These are phyloP conservation scores for Fregata magnificens DNA, from an alignment of 2,113 vertebrate species.

Conservation along the genomic window DNA sequence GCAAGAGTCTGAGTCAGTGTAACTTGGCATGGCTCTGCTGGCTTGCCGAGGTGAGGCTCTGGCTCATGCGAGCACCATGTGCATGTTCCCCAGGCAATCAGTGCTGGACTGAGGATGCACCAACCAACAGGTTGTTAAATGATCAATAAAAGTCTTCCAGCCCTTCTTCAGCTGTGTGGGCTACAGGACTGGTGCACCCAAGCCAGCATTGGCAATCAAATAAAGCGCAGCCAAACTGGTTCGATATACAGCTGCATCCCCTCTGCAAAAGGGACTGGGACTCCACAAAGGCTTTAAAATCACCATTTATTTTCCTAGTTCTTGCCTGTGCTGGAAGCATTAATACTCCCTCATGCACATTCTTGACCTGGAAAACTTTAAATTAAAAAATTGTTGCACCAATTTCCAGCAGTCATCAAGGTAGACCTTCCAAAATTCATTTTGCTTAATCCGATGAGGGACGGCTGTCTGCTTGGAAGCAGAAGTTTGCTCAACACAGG, in stretches of 20 bases:
- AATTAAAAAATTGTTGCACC: background rate
- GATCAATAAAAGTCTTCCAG: background rate
- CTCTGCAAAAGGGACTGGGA: background rate
- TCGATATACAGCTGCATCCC: background rate
- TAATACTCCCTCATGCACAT: fast-evolving
- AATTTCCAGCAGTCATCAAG: background rate
- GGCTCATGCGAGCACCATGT: fast-evolving
- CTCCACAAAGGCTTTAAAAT: background rate
- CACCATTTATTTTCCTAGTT: background rate
- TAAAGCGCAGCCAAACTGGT: background rate
- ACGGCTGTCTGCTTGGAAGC: background rate
- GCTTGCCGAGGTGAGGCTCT: background rate
- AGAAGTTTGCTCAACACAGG: background rate
- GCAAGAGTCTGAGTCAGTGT: background rate
- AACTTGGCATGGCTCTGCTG: background rate
- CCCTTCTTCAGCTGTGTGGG: background rate
- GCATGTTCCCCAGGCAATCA: fast-evolving
- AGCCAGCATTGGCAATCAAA: background rate
- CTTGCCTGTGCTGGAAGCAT: background rate
- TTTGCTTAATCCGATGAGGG: fast-evolving
- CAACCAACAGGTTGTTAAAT: background rate
- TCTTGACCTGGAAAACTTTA: background rate
- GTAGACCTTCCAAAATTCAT: background rate
- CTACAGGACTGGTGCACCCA: background rate
- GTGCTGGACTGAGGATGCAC: background rate